Evolutionary conservation across 2,888 invertebrate genomes (phyloP), one percentile per base, ranked within the genome.

Genomic region (Agriotes lineatus): DNA sequence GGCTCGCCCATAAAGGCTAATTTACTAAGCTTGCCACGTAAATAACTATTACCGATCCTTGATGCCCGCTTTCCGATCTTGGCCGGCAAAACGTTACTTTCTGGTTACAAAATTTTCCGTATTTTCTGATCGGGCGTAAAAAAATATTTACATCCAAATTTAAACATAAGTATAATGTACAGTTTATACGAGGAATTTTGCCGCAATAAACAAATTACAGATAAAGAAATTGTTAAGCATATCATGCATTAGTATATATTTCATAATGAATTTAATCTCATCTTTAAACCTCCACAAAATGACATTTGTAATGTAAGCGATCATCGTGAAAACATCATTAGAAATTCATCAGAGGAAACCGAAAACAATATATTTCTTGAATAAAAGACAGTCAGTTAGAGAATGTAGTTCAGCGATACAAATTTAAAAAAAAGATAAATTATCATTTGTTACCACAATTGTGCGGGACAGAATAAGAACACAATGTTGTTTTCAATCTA

Each of bases 371-470:
- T 4, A 6, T 33, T 63, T 9, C 35, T 48, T 19, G 14, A 45
- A 7, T 39, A 70, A 16, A 45, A 39, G 19, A 72, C 4, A 25
- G 56, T 39, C 73, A 73, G 52, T 39, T 71, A 4, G 25, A 42
- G n/a, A 72, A 71, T 54, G 65, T 67, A 10, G 10, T 16, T 18
- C 56, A 63, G 5, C 57, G 70, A 18, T 68, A 72, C 44, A 45
- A 16, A 4, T 14, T 60, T 7, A 73, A 73, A 58, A 68, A 50
- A 37, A 14, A 39, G 74, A 74, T 20, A 74, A 71, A 22, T 52
- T 16, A n/a, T 22, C 19, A n/a, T 37, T 4, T 37, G 37, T 37
- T 39, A 37, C 1, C 19, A 37, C n/a, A 57, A 57, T 20, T 39
- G 39, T 16, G 2, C 39, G 14, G 39, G 39, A 5, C 39, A 39